A percentile compares a stretch with the other conserved stretches of the same genome.
Evolutionary conservation across 2,888 invertebrate species (phyloP).

Genomic region (Phymatocera aterrima): DNA sequence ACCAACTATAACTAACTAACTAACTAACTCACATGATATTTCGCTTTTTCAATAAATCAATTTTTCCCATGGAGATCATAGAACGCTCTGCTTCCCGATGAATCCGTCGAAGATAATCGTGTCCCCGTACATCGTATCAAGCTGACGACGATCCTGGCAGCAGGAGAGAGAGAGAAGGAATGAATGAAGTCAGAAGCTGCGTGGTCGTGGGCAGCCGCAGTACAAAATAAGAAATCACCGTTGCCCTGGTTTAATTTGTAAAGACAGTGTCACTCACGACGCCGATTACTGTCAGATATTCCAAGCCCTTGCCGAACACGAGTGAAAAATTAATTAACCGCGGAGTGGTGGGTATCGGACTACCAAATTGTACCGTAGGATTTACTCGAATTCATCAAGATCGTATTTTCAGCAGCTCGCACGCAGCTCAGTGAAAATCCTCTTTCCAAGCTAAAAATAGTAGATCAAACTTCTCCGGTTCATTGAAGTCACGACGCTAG

Average conservation of each 20-base stretch:
- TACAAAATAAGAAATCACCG: not conserved
- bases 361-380: not conserved
- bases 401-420: no score
- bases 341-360: not conserved
- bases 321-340: constrained; percentile 2
- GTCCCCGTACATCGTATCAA: not conserved
- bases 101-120: no score
- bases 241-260: constrained; percentile 1
- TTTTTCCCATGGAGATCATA: constrained; percentile 67
- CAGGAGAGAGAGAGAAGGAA: not conserved
- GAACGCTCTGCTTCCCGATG: not conserved
- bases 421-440: not conserved
- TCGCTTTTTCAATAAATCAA: constrained; percentile 66
- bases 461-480: constrained; percentile 52
- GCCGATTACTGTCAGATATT: not conserved
- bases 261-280: not conserved
- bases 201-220: not conserved
- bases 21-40: no score
- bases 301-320: not conserved
- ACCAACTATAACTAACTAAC: not conserved
- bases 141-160: not conserved
- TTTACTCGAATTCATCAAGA: not conserved
- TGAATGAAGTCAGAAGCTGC: not conserved
- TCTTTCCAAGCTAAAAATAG: not conserved
- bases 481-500: constrained; percentile 58